A percentile compares a stretch with the other conserved stretches of the same genome.
These are phyloP conservation scores for Medauroidea extradentata DNA, from an alignment of 1,140 invertebrate genomes.

Conservation along the genomic window DNA sequence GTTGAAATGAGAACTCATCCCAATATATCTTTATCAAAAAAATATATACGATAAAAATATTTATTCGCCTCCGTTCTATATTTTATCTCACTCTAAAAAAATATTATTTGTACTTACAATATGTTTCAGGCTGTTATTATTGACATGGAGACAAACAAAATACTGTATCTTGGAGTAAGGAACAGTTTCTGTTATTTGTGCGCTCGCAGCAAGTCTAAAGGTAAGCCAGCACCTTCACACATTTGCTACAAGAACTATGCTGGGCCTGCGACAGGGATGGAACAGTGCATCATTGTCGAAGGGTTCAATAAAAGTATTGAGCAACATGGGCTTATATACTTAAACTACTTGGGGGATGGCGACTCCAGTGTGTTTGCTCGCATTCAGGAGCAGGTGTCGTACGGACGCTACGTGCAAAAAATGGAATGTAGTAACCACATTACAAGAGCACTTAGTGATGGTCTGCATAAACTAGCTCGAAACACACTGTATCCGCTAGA, in stretches of 20 bases:
- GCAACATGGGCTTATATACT: background rate
- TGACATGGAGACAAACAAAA: no score
- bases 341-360: background rate
- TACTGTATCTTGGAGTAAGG: background rate
- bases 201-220: background rate
- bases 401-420: background rate
- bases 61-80: no score
- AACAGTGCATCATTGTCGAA: background rate
- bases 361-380: slow-evolving; percentile 1
- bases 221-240: background rate
- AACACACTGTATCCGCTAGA: no score
- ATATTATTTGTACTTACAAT: no score
- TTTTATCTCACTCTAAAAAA: no score
- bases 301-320: background rate
- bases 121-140: no score
- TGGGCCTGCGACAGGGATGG: background rate
- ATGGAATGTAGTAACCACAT: background rate
- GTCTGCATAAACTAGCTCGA: background rate
- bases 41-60: no score
- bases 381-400: background rate
- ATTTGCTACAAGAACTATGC: background rate
- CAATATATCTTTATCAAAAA: no score
- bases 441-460: background rate
- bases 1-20: no score
- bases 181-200: background rate